Conservation (phyloP, 2,797 vertebrate species). For the Aphelocoma californica region DNA sequence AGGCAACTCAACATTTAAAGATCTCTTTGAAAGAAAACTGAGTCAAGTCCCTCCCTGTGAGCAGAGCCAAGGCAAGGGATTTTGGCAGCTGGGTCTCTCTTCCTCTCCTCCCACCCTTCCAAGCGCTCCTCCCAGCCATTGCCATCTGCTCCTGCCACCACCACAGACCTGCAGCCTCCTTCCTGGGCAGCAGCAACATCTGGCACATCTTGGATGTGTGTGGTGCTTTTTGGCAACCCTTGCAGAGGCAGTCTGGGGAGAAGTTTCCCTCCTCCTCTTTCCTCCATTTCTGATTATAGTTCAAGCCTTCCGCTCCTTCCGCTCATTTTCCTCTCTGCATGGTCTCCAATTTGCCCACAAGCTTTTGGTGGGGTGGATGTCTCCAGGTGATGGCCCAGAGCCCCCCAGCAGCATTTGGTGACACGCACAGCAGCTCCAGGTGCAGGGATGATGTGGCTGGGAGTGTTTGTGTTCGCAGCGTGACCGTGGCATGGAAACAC, state of each 20-base stretch:
- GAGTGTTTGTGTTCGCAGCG: not conserved
- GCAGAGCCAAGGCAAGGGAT: slow-evolving; percentile 17
- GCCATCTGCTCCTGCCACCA: slow-evolving; percentile 33
- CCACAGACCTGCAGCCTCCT: slow-evolving; percentile 26
- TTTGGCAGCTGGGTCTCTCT: slow-evolving; percentile 20
- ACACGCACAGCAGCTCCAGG: not conserved
- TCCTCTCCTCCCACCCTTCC: slow-evolving; percentile 36
- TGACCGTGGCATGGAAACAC: not conserved
- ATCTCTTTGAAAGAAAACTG: not conserved
- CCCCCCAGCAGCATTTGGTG: not conserved
- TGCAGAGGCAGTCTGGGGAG: not conserved
- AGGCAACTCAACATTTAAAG: not conserved
- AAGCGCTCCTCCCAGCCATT: slow-evolving; percentile 3
- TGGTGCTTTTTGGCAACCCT: slow-evolving; percentile 29
- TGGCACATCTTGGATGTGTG: slow-evolving; percentile 1
- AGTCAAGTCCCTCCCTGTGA: not conserved
- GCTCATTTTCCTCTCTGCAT: not conserved
- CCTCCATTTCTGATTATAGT: not conserved
- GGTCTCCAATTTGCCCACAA: not conserved
- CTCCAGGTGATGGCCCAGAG: not conserved
- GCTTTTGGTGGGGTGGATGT: not conserved
- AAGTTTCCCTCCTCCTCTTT: not conserved
- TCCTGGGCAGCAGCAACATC: slow-evolving; percentile 48
- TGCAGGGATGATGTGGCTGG: not conserved
- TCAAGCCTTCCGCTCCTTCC: not conserved